Evolutionary conservation across 2,888 invertebrate genomes (phyloP).

Genomic region (Pachymerium ferrugineum): DNA sequence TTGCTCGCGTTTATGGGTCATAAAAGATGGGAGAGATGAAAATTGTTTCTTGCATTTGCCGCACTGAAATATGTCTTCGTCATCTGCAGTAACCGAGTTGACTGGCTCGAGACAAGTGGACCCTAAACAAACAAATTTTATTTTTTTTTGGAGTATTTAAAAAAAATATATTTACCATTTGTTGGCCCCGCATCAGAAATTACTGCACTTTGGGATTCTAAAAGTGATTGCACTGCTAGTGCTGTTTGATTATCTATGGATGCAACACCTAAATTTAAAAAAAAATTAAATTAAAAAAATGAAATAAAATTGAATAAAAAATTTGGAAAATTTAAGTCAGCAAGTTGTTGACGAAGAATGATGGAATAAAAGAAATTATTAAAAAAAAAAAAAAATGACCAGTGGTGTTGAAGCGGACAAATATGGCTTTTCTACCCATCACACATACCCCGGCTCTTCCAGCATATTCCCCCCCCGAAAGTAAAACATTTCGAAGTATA

Average conservation of each 20-base stretch:
- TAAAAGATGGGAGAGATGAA: constrained; percentile 56
- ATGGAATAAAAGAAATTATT: no score
- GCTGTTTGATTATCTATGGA: constrained; percentile 46
- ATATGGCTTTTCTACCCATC: constrained; percentile 29
- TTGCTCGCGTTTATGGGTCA: constrained; percentile 56
- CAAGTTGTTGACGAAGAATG: no score
- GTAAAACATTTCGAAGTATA: background rate
- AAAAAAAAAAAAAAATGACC: no score
- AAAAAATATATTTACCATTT: background rate
- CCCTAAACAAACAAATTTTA: background rate
- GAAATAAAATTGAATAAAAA: background rate
- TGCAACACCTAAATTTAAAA: constrained; percentile 35
- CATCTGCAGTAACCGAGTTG: constrained; percentile 47
- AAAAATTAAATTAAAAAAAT: background rate
- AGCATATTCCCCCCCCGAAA: constrained; percentile 23
- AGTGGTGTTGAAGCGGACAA: constrained; percentile 2
- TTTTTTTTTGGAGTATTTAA: background rate
- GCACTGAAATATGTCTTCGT: constrained; percentile 65
- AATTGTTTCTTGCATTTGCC: constrained; percentile 63
- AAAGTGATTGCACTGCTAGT: constrained; percentile 46
- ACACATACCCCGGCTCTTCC: constrained; percentile 31
- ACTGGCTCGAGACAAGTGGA: background rate
- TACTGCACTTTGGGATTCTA: constrained; percentile 42
- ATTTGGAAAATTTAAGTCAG: background rate
- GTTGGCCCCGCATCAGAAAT: constrained; percentile 39